Conservation (phyloP, 2,797 vertebrate species). For the Carcharodon carcharias region DNA sequence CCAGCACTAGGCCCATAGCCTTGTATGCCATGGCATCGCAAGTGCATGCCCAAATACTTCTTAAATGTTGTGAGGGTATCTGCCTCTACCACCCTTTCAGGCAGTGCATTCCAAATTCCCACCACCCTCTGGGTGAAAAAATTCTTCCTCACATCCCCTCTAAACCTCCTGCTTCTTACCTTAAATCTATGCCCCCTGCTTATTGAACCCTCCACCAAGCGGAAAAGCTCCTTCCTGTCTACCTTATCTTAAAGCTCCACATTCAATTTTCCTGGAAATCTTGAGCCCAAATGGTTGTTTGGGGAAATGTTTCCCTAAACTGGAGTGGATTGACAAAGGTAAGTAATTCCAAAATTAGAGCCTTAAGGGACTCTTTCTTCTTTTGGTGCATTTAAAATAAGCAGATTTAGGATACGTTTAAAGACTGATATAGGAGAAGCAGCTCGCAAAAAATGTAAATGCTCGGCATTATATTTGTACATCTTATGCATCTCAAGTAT, state of each 20-base stretch:
- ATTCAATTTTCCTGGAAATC: background rate
- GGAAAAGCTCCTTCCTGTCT: too few species aligned
- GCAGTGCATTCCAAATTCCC: too few species aligned
- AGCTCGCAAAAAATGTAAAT: background rate
- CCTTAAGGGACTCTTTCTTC: background rate
- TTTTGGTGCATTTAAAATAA: background rate
- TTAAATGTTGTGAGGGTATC: too few species aligned
- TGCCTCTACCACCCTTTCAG: too few species aligned
- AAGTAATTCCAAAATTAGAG: background rate
- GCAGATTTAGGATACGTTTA: background rate
- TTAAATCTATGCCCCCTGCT: too few species aligned
- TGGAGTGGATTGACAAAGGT: background rate
- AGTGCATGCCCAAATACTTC: too few species aligned
- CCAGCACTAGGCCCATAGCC: too few species aligned
- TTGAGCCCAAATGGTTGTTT: background rate
- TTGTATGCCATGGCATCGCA: too few species aligned
- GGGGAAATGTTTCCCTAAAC: background rate
- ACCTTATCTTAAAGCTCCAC: background rate
- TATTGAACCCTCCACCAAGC: too few species aligned
- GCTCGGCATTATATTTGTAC: slow-evolving; percentile 28
- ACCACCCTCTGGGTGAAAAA: too few species aligned
- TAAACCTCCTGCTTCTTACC: too few species aligned
- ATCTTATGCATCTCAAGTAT: slow-evolving; percentile 38
- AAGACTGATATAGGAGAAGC: background rate
- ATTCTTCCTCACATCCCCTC: too few species aligned